A percentile compares a stretch with the other conserved stretches of the same genome.
Conservation (phyloP, 1,140 invertebrate genomes). For the Drosophila melanica region DNA sequence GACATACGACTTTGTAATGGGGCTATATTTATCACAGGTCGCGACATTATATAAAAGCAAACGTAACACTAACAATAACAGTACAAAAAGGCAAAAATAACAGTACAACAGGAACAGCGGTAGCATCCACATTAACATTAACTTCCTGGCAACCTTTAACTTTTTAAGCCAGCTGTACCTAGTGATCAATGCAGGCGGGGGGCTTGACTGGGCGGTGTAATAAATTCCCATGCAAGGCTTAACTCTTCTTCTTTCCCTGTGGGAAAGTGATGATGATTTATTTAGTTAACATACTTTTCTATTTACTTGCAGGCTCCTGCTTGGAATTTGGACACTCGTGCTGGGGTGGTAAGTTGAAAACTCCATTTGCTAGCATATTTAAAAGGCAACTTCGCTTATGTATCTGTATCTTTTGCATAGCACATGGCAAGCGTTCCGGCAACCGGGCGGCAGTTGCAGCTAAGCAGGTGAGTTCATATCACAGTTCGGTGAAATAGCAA, state of each 20-base stretch:
- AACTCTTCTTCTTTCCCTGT: constrained; percentile 14
- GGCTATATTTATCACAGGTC: constrained; percentile 64
- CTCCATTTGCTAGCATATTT: not conserved
- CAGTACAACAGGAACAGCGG: not conserved
- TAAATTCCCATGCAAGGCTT: constrained; percentile 34
- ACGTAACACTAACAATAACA: not conserved
- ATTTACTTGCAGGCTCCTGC: constrained; percentile 73
- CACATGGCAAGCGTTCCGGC: constrained; percentile 77
- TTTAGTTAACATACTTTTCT: constrained; percentile 23
- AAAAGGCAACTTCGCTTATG: constrained; percentile 17
- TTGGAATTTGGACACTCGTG: constrained; percentile 83
- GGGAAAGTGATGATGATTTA: constrained; percentile 34
- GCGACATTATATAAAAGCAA: constrained; percentile 36
- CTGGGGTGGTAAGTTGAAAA: constrained; percentile 75
- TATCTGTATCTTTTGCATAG: constrained; percentile 35
- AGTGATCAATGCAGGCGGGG: constrained; percentile 15
- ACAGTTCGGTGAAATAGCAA: not conserved
- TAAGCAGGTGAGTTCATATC: constrained; percentile 51
- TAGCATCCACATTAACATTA: constrained; percentile 4
- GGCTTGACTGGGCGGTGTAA: not conserved
- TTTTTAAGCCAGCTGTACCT: constrained; percentile 15
- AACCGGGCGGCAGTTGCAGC: constrained; percentile 39
- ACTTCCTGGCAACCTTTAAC: constrained; percentile 17
- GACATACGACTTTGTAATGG: constrained; percentile 63
- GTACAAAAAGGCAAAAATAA: not conserved